Percentiles rank a stretch among this genome's conserved stretches.
These are phyloP conservation scores for Dreissena polymorpha DNA, from an alignment of 1,140 invertebrate genomes.

Conservation along the genomic window DNA sequence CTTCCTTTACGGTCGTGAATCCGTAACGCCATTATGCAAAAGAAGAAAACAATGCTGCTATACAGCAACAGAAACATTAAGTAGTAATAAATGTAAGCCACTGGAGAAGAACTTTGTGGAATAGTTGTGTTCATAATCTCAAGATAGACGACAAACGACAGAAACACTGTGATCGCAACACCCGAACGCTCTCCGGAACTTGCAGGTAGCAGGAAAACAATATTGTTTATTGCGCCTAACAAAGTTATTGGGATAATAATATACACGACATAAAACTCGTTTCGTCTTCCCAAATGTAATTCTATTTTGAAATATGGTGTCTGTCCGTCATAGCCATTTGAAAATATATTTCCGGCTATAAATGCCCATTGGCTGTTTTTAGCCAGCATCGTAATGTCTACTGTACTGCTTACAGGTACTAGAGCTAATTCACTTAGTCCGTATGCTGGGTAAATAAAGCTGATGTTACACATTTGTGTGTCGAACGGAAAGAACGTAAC, in stretches of 20 bases:
- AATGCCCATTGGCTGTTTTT: too few species aligned
- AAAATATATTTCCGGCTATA: too few species aligned
- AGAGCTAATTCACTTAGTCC: too few species aligned
- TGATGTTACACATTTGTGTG: conserved; percentile 11
- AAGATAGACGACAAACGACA: conserved; percentile 83
- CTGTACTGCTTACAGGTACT: too few species aligned
- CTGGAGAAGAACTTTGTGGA: conserved; percentile 81
- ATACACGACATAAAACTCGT: conserved; percentile 80
- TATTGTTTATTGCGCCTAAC: conserved; percentile 81
- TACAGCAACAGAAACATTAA: conserved; percentile 7
- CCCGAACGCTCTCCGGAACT: conserved; percentile 83
- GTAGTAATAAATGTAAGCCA: conserved; percentile 72
- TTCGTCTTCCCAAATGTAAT: conserved; percentile 7
- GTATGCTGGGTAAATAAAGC: not conserved
- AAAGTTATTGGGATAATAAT: conserved; percentile 82
- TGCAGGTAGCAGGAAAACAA: conserved; percentile 83
- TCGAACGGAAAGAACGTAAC: conserved; percentile 26
- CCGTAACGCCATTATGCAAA: conserved; percentile 6
- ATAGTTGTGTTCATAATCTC: conserved; percentile 82
- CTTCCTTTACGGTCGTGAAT: conserved; percentile 17
- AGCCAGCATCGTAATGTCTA: too few species aligned
- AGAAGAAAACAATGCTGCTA: not conserved
- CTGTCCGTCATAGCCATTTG: too few species aligned
- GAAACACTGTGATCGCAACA: conserved; percentile 81
- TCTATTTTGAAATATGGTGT: not conserved